Evolutionary conservation across 1,140 invertebrate species (phyloP), one percentile per base, ranked within the genome.

Genomic region (Rhynchophorus ferrugineus): DNA sequence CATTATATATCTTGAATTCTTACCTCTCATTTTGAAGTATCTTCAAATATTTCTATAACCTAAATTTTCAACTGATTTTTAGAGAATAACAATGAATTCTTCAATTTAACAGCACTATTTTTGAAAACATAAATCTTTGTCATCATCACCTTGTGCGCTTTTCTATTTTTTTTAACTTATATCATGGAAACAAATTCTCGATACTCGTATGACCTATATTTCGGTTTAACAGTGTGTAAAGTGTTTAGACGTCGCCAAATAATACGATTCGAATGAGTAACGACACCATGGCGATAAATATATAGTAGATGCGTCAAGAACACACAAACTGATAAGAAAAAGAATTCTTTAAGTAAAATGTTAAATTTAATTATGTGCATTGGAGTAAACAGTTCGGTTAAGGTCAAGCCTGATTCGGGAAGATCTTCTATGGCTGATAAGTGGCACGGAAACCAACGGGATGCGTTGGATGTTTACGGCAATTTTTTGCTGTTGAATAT

Each of bases 11-110:
- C n/a, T n/a, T n/a, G n/a, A n/a, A n/a, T n/a, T n/a, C 56, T 54
- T 47, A 58, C 56, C 56, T 24, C 56, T 58, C 56, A 58, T 58
- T 36, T 37, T 36, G 44, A 46, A 22, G 16, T 45, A 2, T 41
- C 7, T 9, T 5, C 18, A 18, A 38, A 48, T 17, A 48, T 19
- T 22, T 36, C 2, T 13, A 24, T 19, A 6, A 16, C 16, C 14
- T 13, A 34, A 46, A 34, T 3, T 14, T 13, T n/a, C 45, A n/a
- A 16, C 8, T 18, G 16, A 6, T 9, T 16, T 11, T 20, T 13
- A 5, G 8, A n/a, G 7, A 22, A 2, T 11, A 3, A 16, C 2
- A 3, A 21, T 7, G 3, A n/a, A 14, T 38, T 16, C 36, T 45
- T 53, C 5, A 53, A 34, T 46, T 53, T 53, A 8, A 46, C 35